Percentiles rank a stretch among this genome's conserved stretches.
Evolutionary conservation across 2,888 invertebrate species (phyloP).

Genomic region (Argyresthia albistria): DNA sequence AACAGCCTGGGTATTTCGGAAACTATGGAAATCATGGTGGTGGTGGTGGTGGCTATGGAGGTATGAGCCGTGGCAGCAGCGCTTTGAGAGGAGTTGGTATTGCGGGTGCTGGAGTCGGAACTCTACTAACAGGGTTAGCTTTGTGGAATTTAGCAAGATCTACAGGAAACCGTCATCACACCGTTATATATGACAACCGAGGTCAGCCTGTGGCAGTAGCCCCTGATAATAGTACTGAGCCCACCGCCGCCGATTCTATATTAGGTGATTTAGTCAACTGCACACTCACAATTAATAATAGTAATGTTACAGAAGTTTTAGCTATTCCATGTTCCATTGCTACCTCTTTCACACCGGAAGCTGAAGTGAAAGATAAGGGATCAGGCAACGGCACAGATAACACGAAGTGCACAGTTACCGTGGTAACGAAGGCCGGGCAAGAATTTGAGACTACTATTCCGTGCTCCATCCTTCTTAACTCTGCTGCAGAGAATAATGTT

Average conservation of each 20-base stretch:
- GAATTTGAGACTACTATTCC: constrained; percentile 64
- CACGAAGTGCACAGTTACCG: constrained; percentile 58
- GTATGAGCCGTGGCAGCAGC: constrained; percentile 42
- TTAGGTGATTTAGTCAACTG: constrained; percentile 58
- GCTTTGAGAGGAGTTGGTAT: constrained; percentile 54
- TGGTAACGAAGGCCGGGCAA: constrained; percentile 47
- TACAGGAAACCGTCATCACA: constrained; percentile 49
- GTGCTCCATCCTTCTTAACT: constrained; percentile 53
- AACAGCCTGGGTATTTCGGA: constrained; percentile 57
- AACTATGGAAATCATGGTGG: constrained; percentile 34
- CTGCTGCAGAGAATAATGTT: constrained; percentile 62
- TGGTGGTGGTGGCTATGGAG: constrained; percentile 40
- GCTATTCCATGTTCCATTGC: constrained; percentile 66
- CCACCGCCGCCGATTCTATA: constrained; percentile 42
- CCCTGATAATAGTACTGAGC: constrained; percentile 37
- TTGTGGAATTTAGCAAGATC: constrained; percentile 66
- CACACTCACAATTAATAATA: constrained; percentile 50
- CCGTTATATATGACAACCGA: constrained; percentile 61
- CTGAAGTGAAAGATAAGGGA: constrained; percentile 44
- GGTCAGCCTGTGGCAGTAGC: constrained; percentile 59
- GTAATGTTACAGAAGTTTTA: constrained; percentile 51
- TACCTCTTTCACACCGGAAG: constrained; percentile 60
- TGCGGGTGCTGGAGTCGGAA: constrained; percentile 61
- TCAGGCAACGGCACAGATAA: constrained; percentile 34
- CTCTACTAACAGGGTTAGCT: constrained; percentile 59